Evolutionary conservation across 2,797 vertebrate species (phyloP).

Genomic region (Pipistrellus pipistrellus): DNA sequence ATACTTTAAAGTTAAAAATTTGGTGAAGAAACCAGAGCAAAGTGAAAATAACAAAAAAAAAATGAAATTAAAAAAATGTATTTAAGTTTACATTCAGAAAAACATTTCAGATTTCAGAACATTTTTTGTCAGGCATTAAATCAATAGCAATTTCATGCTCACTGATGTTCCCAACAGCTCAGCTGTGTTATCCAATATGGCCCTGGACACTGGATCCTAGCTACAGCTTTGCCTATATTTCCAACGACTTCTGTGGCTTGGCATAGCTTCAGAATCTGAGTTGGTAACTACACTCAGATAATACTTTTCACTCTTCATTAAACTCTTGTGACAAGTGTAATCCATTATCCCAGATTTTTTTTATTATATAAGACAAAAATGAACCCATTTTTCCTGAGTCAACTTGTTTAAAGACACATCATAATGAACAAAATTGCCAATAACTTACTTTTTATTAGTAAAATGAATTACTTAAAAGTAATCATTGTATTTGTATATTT

Average conservation of each 20-base stretch:
- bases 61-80: background rate
- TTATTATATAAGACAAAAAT: conserved; percentile 53
- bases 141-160: conserved; percentile 81
- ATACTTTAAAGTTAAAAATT: background rate
- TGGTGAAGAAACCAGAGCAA: background rate
- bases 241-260: background rate
- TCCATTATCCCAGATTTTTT: conserved; percentile 7
- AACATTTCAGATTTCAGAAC: conserved; percentile 63
- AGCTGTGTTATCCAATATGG: conserved; percentile 15
- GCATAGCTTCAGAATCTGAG: conserved; percentile 7
- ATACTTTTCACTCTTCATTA: conserved; percentile 66
- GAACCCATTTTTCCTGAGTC: background rate
- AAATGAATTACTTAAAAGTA: background rate
- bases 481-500: background rate
- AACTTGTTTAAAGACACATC: conserved; percentile 13
- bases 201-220: background rate
- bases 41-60: background rate
- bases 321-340: conserved; percentile 63
- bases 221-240: background rate
- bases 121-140: conserved; percentile 61
- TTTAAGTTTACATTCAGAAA: conserved; percentile 57
- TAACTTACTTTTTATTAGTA: background rate
- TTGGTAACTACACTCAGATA: conserved; percentile 19
- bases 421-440: background rate
- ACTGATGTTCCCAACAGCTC: conserved; percentile 55